Evolutionary conservation across 2,113 vertebrate species (phyloP), one percentile per base, ranked within the genome.

Genomic region (Lophochroa leadbeateri): DNA sequence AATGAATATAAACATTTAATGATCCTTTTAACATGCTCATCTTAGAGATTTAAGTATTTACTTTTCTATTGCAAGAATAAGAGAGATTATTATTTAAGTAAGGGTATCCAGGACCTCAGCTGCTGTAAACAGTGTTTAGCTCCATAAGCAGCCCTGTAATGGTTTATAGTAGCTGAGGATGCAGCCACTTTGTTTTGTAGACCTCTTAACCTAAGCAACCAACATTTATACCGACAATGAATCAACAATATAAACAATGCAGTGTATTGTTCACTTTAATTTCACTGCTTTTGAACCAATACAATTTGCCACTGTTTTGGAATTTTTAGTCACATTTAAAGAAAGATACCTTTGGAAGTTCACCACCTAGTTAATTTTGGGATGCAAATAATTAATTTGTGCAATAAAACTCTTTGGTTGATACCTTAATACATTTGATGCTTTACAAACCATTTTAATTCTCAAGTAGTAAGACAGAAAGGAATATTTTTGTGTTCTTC

Each of bases 401-500:
- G 33, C 58, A 76, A 67, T 70, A 92, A 71, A 78, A 37, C 23
- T 60, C 46, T 13, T 74, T 69, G 19, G 58, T 46, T 75, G 61
- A 25, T 76, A 46, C 9, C 75, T 77, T 89, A 95, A 58, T 70
- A 74, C 49, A 67, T 87, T 91, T 64, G 16, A 15, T 83, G 64
- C 49, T 94, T 63, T 55, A 81, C 37, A 96, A 97, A 86, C 37
- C 5, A 15, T 43, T 91, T 83, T 69, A 57, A 37, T 91, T 84
- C 74, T 58, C 47, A 70, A 86, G 35, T 20, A 75, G 29, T 27
- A 74, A 92, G 71, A 65, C 23, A 81, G 77, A 33, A 82, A 53
- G 61, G 6, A n/a, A 18, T 71, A 52, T 44, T 77, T 88, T 39
- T 50, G 23, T 68, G 37, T 68, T 92, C 29, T 86, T 27, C 21